Evolutionary conservation across 2,113 vertebrate species (phyloP).

Genomic region (Perognathus longimembris): DNA sequence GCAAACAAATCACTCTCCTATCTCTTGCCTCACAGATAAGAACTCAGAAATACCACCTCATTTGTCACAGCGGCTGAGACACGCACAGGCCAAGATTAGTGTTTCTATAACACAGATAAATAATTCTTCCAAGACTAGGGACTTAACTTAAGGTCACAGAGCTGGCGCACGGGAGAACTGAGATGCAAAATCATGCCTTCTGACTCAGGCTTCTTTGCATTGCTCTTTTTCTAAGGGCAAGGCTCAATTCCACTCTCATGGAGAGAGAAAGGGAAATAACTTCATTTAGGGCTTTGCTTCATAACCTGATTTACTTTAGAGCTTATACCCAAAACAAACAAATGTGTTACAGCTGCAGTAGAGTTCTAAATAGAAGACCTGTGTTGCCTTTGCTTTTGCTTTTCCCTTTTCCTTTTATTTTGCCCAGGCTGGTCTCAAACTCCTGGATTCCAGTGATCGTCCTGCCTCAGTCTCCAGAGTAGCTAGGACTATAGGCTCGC

Average conservation of each 20-base stretch:
- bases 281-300: not conserved
- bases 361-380: not conserved
- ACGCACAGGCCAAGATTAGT: not conserved
- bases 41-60: not conserved
- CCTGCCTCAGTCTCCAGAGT: no score
- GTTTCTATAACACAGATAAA: not conserved
- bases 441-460: no score
- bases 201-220: not conserved
- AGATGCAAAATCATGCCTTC: not conserved
- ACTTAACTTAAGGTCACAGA: not conserved
- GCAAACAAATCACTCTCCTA: slow-evolving; percentile 3
- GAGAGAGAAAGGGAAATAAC: not conserved
- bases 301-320: not conserved
- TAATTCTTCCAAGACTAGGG: not conserved
- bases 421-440: no score
- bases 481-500: no score
- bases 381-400: not conserved
- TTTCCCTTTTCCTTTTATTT: not conserved
- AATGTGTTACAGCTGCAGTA: not conserved
- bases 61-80: not conserved
- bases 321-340: not conserved
- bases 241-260: not conserved
- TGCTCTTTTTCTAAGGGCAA: not conserved
- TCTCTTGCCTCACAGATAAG: slow-evolving; percentile 5
- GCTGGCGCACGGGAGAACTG: not conserved